Evolutionary conservation across 2,888 invertebrate genomes (phyloP), one percentile per base, ranked within the genome.

Genomic region (Creontiades dilutus): DNA sequence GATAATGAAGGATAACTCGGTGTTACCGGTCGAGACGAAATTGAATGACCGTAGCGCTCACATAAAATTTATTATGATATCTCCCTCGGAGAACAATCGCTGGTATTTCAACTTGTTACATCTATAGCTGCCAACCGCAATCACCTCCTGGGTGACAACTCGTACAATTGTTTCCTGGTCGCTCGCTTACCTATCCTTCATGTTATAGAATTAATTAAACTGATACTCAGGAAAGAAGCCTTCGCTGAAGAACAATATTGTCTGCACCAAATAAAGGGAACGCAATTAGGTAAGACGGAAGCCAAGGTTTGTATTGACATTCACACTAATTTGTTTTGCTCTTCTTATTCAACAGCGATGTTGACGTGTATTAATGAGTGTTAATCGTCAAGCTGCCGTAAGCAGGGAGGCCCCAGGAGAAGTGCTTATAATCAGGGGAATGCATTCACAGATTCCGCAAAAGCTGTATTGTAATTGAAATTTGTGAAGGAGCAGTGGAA

Each of bases 381-480:
- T 85, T 90, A 90, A 90, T 90, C 90, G 90, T 90, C 90, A 19
- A 80, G 85, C 81, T 90, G 90, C 85, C 90, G 90, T 85, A 52
- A 55, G 75, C 81, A 81, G 90, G 47, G 46, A 90, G 48, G 52
- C 75, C 90, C 48, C 57, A 55, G 82, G 86, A 48, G 76, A 52
- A 88, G 76, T 78, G 88, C 88, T 88, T 88, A 78, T 88, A 88
- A 86, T 86, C 86, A 48, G 88, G 82, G 88, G 90, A 91, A 91
- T 91, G 88, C 91, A 91, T 91, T 90, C 89, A 89, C 88, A 47
- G 90, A 87, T 86, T 89, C 86, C 89, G 89, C 90, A 90, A 91
- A 91, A 90, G 91, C 91, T 89, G 90, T 90, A 91, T 91, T 91
- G 91, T 91, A 91, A 91, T 91, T 91, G 90, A 91, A 91, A 91